A percentile compares a stretch with the other conserved stretches of the same genome.
These are phyloP conservation scores for Troilus luridus DNA, from an alignment of 2,888 invertebrate genomes.

Conservation along the genomic window DNA sequence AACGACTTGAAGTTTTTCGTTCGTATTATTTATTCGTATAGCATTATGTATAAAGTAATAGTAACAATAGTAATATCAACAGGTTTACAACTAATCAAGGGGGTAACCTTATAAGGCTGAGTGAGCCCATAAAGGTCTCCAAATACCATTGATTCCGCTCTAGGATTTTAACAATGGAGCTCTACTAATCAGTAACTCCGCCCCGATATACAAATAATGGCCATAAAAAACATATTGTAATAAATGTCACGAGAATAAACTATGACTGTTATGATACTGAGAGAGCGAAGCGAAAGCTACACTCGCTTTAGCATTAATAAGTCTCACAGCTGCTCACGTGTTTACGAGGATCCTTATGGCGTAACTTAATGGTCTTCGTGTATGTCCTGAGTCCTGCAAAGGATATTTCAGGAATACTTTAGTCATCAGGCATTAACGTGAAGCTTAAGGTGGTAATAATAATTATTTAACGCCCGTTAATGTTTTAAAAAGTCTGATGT, in stretches of 20 bases:
- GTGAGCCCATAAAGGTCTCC: too few species aligned
- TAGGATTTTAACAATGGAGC: too few species aligned
- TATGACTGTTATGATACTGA: neutral
- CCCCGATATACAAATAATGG: neutral
- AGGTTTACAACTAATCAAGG: too few species aligned
- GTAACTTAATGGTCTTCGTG: neutral
- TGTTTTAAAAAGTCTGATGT: too few species aligned
- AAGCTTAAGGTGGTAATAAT: neutral
- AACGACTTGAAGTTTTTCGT: too few species aligned
- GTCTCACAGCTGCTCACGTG: neutral
- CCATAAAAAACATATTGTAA: neutral
- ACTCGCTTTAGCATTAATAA: neutral
- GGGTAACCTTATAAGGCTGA: too few species aligned
- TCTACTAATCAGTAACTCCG: too few species aligned
- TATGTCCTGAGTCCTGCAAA: neutral
- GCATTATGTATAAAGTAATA: too few species aligned
- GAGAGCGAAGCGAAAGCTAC: neutral
- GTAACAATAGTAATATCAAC: too few species aligned
- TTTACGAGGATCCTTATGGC: conserved; percentile 1
- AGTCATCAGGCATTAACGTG: neutral
- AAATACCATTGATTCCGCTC: too few species aligned
- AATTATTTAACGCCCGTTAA: too few species aligned
- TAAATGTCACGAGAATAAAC: neutral
- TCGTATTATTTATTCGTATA: too few species aligned
- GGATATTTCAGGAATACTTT: neutral